Conservation (phyloP, 2,113 vertebrate species). For the Callopanchax toddi region DNA sequence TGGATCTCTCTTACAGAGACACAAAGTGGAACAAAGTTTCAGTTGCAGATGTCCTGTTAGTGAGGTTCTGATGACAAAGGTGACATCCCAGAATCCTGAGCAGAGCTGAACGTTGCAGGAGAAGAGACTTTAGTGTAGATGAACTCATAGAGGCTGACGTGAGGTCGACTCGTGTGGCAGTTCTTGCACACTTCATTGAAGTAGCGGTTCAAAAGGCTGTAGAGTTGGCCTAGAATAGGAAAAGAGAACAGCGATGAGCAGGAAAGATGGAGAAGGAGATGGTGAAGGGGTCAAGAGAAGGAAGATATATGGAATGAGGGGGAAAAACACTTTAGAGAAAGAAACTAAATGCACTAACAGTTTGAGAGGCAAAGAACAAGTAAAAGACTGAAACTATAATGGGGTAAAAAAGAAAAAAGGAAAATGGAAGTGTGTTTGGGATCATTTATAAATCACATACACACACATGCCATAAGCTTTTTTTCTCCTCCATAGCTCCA, state of each 20-base stretch:
- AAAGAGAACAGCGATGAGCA: slow-evolving; percentile 10
- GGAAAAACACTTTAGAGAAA: slow-evolving; percentile 26
- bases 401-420: slow-evolving; percentile 1
- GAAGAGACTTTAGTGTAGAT: slow-evolving; percentile 81
- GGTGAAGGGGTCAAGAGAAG: slow-evolving; percentile 3
- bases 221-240: slow-evolving; percentile 83
- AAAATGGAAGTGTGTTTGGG: slow-evolving; percentile 25
- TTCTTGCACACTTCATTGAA: slow-evolving; percentile 87
- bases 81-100: slow-evolving; percentile 49
- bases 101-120: slow-evolving; percentile 37
- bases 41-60: slow-evolving; percentile 36
- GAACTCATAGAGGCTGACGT: slow-evolving; percentile 89
- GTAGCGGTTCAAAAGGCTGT: slow-evolving; percentile 87
- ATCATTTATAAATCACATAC: slow-evolving; percentile 63
- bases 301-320: slow-evolving; percentile 3
- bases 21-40: slow-evolving; percentile 8
- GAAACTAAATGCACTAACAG: slow-evolving; percentile 25
- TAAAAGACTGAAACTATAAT: slow-evolving; percentile 18
- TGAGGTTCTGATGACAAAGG: slow-evolving; percentile 43
- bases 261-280: background rate
- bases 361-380: slow-evolving; percentile 19
- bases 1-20: slow-evolving; percentile 24
- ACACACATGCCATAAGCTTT: slow-evolving; percentile 28
- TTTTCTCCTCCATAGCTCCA: slow-evolving; percentile 51
- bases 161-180: slow-evolving; percentile 83